Conservation (phyloP, 2,888 invertebrate genomes). For the Idaea straminata region DNA sequence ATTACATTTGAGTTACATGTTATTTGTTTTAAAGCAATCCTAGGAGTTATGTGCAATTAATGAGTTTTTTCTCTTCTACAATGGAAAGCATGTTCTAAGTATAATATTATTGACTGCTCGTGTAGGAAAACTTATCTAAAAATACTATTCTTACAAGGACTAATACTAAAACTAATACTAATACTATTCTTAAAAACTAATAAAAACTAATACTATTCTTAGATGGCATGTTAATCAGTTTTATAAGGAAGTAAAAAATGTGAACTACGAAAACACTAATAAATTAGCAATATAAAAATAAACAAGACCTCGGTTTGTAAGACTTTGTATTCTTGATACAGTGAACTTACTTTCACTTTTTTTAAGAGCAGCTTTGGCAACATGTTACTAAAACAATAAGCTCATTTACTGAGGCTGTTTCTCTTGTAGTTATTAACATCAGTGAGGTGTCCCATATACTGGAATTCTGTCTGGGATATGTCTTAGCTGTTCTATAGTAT, state of each 20-base stretch:
- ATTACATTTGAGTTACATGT: too few relatives aligned
- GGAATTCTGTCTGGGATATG: neutral
- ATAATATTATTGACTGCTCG: neutral
- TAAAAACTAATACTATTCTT: too few relatives aligned
- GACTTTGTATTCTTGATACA: neutral
- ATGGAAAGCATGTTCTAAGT: too few relatives aligned
- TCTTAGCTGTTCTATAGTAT: neutral
- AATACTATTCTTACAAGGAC: neutral
- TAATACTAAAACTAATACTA: too few relatives aligned
- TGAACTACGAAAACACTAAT: neutral
- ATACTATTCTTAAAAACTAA: too few relatives aligned
- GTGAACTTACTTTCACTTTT: slow-evolving; percentile 4
- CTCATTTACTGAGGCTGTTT: neutral
- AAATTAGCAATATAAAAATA: neutral
- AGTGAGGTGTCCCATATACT: neutral
- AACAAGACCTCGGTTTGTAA: neutral
- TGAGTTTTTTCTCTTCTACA: too few relatives aligned
- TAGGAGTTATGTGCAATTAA: too few relatives aligned
- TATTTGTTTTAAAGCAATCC: too few relatives aligned
- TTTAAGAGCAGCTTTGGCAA: slow-evolving; percentile 1
- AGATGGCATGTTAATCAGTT: neutral
- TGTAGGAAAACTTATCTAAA: neutral
- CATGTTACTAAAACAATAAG: slow-evolving; percentile 1
- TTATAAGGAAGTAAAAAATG: neutral
- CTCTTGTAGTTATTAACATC: neutral